These are phyloP conservation scores for Oligia fasciuncula DNA, from an alignment of 2,888 invertebrate genomes.

Conservation along the genomic window DNA sequence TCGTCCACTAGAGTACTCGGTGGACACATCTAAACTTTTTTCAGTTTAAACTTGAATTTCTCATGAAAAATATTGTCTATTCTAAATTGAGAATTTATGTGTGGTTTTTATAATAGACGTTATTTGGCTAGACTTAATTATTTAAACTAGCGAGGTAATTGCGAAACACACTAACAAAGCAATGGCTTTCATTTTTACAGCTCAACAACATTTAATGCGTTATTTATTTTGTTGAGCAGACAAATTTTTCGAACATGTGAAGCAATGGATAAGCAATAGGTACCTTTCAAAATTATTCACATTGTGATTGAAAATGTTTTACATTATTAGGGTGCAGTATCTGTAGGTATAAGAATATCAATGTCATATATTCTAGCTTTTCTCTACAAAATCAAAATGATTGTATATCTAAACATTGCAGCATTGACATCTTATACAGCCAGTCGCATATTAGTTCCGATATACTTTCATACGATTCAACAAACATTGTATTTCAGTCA, in stretches of 20 bases:
- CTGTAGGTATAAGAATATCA: background rate
- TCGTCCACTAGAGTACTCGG: background rate
- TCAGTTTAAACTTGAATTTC: background rate
- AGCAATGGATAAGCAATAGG: too few species aligned
- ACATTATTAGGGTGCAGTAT: too few species aligned
- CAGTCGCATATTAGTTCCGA: background rate
- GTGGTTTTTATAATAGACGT: background rate
- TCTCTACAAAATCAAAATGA: background rate
- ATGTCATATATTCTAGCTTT: background rate
- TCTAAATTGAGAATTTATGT: background rate
- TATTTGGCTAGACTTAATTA: background rate
- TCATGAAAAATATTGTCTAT: background rate
- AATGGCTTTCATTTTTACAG: too few species aligned
- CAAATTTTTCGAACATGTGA: too few species aligned
- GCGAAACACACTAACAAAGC: too few species aligned
- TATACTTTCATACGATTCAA: background rate
- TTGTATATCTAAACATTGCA: background rate
- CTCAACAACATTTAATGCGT: too few species aligned
- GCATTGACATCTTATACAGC: background rate
- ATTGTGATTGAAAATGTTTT: too few species aligned
- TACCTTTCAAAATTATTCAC: too few species aligned
- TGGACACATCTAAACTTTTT: background rate
- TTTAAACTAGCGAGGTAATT: background rate
- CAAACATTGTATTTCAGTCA: constrained; percentile 9
- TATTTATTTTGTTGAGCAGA: too few species aligned